Base-by-base conservation (phyloP, 1,140 invertebrate species). In the Caenorhabditis inopinata region DNA sequence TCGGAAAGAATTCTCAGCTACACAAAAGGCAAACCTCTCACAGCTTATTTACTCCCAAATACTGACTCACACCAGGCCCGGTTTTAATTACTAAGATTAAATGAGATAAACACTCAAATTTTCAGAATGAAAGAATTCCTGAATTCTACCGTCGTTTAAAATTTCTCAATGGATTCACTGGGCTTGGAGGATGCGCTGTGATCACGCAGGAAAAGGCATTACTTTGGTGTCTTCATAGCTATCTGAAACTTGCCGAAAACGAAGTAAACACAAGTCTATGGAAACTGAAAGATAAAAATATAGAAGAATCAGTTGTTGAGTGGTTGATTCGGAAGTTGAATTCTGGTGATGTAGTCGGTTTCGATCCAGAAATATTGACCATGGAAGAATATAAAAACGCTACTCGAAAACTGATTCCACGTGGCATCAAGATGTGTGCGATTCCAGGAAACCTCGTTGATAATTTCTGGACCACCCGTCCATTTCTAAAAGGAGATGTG, bases 191-290 rank as follows among this genome's bases (percentile, higher is more conserved):
- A 18, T 94, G 93, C 0, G 94, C 94, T 0, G 90, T 98, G 32
- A 91, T 99, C 21, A 96, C 95, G 0, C 86, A 90, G 0, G 89
- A 91, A 1, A 88, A 93, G 53, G 96, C 96, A 0, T 91, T 94
- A 12, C 85, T 99, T 2, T 99, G 96, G 96, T 97, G 95, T 1
- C 96, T 98, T 90, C 96, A 95, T 0, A 90, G 96, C 25, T 98
- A 98, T 89, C 21, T 51, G 14, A 74, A 42, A 23, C 4, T 88
- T 68, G 87, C 87, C 9, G 32, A 46, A 6, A 80, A 85, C 45
- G 62, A 88, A 68, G 29, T 88, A 11, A 53, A 79, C 14, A 46
- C 29, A 9, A 1, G 6, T 12, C 76, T 62, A 3, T 88, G 87
- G 87, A 79, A 27, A 7, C 58, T 89, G 12, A 88, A 87, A 85